A percentile compares a stretch with the other conserved stretches of the same genome.
Evolutionary conservation across 2,797 vertebrate genomes (phyloP).

Genomic region (Tamandua tetradactyla): DNA sequence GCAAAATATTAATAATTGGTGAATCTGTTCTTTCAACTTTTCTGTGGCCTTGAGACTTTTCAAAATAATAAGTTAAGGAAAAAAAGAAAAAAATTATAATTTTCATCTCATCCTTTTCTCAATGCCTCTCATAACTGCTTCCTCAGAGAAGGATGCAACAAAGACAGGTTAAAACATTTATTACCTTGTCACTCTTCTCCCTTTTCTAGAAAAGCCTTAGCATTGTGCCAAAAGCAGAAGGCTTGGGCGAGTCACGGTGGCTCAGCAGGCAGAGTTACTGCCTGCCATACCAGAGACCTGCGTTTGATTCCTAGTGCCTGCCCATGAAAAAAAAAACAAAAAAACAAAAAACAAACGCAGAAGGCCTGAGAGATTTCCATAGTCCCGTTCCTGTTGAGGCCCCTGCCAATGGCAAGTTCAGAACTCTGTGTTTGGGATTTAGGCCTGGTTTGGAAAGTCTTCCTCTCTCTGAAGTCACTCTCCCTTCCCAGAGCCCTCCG

Average conservation of each 20-base stretch:
- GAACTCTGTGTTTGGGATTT: neutral
- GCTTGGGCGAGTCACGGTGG: too few species aligned
- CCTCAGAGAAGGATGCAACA: constrained; percentile 32
- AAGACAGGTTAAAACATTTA: constrained; percentile 54
- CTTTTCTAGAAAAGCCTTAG: neutral
- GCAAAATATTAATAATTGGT: constrained; percentile 29
- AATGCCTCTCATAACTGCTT: constrained; percentile 19
- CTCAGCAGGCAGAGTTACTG: too few species aligned
- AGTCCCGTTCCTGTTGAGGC: neutral
- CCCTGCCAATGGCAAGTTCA: neutral
- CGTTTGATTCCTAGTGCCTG: too few species aligned
- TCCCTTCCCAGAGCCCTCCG: neutral
- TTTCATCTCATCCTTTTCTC: constrained; percentile 43
- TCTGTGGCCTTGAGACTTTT: constrained; percentile 36
- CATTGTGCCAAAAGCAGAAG: constrained; percentile 6
- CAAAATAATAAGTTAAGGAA: constrained; percentile 28
- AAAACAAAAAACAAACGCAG: too few species aligned
- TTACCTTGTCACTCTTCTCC: constrained; percentile 26
- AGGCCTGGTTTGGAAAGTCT: neutral
- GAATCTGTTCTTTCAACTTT: constrained; percentile 38
- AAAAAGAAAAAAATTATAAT: neutral
- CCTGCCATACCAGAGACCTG: too few species aligned
- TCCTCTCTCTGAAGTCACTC: neutral
- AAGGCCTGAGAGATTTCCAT: neutral
- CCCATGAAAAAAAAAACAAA: too few species aligned